Evolutionary conservation across 2,113 vertebrate genomes (phyloP), one percentile per base, ranked within the genome.

Genomic region (Centropus bengalensis): DNA sequence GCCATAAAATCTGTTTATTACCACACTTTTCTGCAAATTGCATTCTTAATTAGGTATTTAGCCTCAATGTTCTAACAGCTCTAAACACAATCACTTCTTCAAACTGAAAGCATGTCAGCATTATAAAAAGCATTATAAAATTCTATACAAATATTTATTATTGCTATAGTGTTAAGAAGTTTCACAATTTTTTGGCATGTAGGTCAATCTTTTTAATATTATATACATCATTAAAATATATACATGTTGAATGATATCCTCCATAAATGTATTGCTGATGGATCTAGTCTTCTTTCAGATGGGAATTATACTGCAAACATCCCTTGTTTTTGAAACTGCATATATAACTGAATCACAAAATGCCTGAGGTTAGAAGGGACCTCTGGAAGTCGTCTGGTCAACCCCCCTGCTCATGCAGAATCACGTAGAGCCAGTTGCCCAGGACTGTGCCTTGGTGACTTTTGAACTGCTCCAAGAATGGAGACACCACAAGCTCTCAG

Each of bases 31-130:
- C 66, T 89, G 51, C 21, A 8, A 69, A 83, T 62, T 47, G 7
- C 62, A 38, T 86, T 44, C 63, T 94, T 91, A 94, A 93, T 92
- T 93, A 85, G 27, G 32, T 44, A 28, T 49, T 49, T 16, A 80
- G 14, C 44, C 18, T 73, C 12, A 33, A 27, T 47, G 33, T 67
- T 78, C n/a, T 77, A 73, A 49, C 54, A 69, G 6, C n/a, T 36
- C 7, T 86, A 49, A 67, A 66, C 28, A 21, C 2, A 13, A 80
- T 62, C 19, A 49, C 11, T 63, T 69, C n/a, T 76, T 80, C 68
- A 38, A 69, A 69, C 9, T 56, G 22, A 77, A 75, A 84, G 2
- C 7, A 73, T 47, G 42, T 5, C 56, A 36, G 7, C 5, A 2
- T 27, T 75, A 36, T 36, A 32, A 49, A 88, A 38, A 36, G 8